These are phyloP conservation scores for Mamestra configurata DNA, from an alignment of 1,140 invertebrate species.

Conservation along the genomic window DNA sequence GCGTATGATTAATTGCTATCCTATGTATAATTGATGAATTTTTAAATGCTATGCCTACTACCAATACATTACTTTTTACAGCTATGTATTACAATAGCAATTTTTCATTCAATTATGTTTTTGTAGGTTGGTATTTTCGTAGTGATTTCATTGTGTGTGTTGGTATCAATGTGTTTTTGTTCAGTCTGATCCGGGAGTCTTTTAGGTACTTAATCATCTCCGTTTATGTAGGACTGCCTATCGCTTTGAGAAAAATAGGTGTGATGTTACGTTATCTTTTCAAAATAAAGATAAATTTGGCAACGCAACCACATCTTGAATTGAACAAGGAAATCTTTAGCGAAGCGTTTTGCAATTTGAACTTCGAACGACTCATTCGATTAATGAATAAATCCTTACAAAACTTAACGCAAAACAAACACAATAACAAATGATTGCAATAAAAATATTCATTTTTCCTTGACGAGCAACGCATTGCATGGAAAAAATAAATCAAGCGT, in stretches of 20 bases:
- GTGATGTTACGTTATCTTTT: not conserved
- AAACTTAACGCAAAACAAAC: conserved; percentile 30
- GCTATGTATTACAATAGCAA: not conserved
- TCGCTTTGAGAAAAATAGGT: no score
- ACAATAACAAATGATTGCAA: conserved; percentile 28
- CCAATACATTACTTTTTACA: not conserved
- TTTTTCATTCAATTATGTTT: conserved; percentile 39
- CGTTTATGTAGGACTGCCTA: no score
- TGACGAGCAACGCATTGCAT: conserved; percentile 22
- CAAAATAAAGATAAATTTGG: not conserved
- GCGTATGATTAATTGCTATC: conserved; percentile 26
- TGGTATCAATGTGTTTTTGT: no score
- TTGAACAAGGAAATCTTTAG: not conserved
- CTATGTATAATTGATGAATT: conserved; percentile 28
- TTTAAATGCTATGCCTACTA: not conserved
- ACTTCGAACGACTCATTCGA: conserved; percentile 6
- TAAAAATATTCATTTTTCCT: conserved; percentile 41
- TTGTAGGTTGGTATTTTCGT: not conserved
- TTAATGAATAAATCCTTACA: conserved; percentile 3
- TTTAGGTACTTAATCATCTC: no score
- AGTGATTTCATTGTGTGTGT: not conserved
- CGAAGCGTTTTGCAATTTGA: not conserved
- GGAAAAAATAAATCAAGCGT: conserved; percentile 66
- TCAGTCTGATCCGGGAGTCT: no score
- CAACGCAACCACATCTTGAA: no score